Evolutionary conservation across 1,140 invertebrate genomes (phyloP), one percentile per base, ranked within the genome.

Genomic region (Procambarus virginalis): DNA sequence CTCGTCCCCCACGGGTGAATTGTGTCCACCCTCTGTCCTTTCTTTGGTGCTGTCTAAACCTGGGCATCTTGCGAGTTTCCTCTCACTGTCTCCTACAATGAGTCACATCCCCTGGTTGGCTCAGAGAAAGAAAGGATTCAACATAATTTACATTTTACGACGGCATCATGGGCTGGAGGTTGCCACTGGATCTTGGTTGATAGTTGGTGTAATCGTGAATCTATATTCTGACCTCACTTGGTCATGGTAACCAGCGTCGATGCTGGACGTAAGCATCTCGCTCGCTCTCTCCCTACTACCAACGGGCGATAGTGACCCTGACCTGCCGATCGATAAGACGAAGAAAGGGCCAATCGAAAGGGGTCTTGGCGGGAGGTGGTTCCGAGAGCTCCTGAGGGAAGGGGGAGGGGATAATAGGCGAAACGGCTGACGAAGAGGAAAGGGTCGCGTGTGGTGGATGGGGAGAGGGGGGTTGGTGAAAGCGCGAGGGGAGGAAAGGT

Each of bases 311-410:
- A 34, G 91, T 88, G 86, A 88, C 86, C 86, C 86, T 88, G 86
- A 88, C 86, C 86, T 49, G 76, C 0, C 64, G 86, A 88, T 88
- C 86, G 86, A 88, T 88, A 70, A 22, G 12, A 64, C 48, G 86
- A 88, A 81, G 86, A 88, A 88, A 88, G 86, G 79, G 64, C 86
- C 86, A 88, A 88, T 88, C 86, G 86, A 88, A 88, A 81, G 78
- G 78, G 85, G 68, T 86, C 85, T 76, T 79, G 76, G 77, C 14
- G 85, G 77, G 77, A 68, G 85, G 68, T 20, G 70, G 82, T 45
- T 49, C 46, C 17, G 76, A 78, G 49, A 78, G 76, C 46, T 49
- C 46, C 76, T 48, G 76, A 91, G 91, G 90, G 92, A 79, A 70
- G 88, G 84, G 91, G 92, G 80, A 85, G 68, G 60, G 85, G 80